Conservation (phyloP, 1,140 invertebrate species). For the Leptestheria dahalacensis region DNA sequence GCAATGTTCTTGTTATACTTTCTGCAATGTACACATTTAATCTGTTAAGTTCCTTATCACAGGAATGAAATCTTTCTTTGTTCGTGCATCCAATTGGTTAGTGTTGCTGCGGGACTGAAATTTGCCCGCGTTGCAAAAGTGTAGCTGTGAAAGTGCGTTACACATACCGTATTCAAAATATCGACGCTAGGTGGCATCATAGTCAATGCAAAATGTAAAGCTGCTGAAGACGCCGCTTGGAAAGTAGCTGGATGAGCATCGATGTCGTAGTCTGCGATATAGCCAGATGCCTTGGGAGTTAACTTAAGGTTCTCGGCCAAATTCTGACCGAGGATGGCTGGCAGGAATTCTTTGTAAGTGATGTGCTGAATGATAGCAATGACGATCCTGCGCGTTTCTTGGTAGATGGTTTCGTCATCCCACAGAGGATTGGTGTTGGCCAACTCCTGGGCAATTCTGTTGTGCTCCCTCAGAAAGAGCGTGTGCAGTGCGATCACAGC, state of each 20-base stretch:
- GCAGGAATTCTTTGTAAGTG: constrained; percentile 70
- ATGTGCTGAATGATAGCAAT: constrained; percentile 70
- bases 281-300: constrained; percentile 42
- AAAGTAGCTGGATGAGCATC: constrained; percentile 53
- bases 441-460: constrained; percentile 60
- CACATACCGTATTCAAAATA: constrained; percentile 30
- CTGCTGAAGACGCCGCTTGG: constrained; percentile 54
- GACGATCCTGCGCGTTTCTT: constrained; percentile 65
- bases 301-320: constrained; percentile 44
- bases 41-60: too few relatives aligned
- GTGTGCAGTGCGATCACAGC: constrained; percentile 67
- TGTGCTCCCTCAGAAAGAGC: constrained; percentile 75
- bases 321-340: constrained; percentile 52
- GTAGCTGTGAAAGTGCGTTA: too few relatives aligned
- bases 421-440: constrained; percentile 78
- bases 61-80: too few relatives aligned
- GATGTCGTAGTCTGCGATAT: constrained; percentile 63
- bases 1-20: too few relatives aligned
- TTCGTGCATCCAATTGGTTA: too few relatives aligned
- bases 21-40: too few relatives aligned
- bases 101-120: too few relatives aligned
- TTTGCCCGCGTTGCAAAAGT: too few relatives aligned
- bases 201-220: constrained; percentile 55
- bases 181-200: constrained; percentile 43
- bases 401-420: constrained; percentile 70